A percentile compares a stretch with the other conserved stretches of the same genome.
Evolutionary conservation across 2,113 vertebrate species (phyloP).

Genomic region (Ceyx cyanopectus): DNA sequence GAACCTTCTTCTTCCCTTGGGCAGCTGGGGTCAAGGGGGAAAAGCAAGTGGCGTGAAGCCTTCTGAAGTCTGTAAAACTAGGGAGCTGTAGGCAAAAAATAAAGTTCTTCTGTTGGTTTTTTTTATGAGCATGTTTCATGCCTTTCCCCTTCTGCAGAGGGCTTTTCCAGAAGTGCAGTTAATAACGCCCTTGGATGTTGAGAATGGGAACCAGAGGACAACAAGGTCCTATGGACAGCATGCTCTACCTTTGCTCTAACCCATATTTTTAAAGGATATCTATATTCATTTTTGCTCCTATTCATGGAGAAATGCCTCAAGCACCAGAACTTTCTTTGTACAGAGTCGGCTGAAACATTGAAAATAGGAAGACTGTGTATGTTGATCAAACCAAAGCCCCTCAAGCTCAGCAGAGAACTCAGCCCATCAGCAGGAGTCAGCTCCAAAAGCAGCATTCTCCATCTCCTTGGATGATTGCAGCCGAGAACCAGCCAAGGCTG

Average conservation of each 20-base stretch:
- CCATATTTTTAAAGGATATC: neutral
- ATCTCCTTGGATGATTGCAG: neutral
- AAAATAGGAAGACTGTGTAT: rapidly evolving
- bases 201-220: neutral
- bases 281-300: neutral
- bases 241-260: neutral
- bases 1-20: neutral
- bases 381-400: neutral
- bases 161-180: neutral
- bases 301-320: neutral
- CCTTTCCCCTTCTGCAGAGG: neutral
- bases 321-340: neutral
- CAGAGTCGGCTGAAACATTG: neutral
- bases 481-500: neutral
- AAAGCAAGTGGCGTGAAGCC: neutral
- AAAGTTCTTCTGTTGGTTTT: neutral
- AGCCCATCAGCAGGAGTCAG: neutral
- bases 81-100: neutral
- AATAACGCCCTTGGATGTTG: neutral
- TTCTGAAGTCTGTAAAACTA: neutral
- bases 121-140: neutral
- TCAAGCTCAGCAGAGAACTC: neutral
- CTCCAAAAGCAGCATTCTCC: neutral
- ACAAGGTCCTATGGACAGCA: neutral
- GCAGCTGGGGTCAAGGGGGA: neutral